phyloP scores from a whole-genome alignment of 2,113 vertebrate genomes.

The Mellivora capensis region DNA sequence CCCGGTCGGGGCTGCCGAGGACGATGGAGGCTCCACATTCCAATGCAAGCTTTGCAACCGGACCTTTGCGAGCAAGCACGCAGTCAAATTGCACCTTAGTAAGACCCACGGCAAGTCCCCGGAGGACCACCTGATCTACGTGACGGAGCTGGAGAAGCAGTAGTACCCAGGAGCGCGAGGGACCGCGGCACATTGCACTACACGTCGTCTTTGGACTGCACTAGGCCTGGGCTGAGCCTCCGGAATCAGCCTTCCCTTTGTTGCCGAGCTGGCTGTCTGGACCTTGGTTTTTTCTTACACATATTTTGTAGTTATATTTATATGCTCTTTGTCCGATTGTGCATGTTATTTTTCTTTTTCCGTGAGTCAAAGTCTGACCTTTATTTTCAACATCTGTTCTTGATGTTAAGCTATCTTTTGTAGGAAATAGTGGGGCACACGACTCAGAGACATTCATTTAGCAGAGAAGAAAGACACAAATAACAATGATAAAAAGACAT shows the following conservation, averaged over 20 bases:
- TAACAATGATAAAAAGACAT: constrained; percentile 91
- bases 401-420: constrained; percentile 88
- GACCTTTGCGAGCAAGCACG: constrained; percentile 99
- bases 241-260: constrained; percentile 91
- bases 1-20: constrained; percentile 90
- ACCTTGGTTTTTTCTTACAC: constrained; percentile 95
- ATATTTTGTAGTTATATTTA: constrained; percentile 92
- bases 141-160: constrained; percentile 94
- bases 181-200: constrained; percentile 93
- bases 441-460: constrained; percentile 86
- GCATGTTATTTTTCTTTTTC: constrained; percentile 86
- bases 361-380: constrained; percentile 95
- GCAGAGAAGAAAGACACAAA: constrained; percentile 87
- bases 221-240: constrained; percentile 97
- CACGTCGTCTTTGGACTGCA: constrained; percentile 91
- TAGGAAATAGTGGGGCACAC: constrained; percentile 88
- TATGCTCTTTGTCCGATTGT: constrained; percentile 88
- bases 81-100: constrained; percentile 99
- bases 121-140: constrained; percentile 98
- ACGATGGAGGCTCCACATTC: constrained; percentile 93
- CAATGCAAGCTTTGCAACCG: constrained; percentile 99
- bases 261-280: constrained; percentile 95
- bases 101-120: constrained; percentile 99
- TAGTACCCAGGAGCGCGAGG: constrained; percentile 87
- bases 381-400: constrained; percentile 90